These are phyloP conservation scores for Paracanthobrama guichenoti DNA, from an alignment of 2,113 vertebrate species.

Conservation along the genomic window DNA sequence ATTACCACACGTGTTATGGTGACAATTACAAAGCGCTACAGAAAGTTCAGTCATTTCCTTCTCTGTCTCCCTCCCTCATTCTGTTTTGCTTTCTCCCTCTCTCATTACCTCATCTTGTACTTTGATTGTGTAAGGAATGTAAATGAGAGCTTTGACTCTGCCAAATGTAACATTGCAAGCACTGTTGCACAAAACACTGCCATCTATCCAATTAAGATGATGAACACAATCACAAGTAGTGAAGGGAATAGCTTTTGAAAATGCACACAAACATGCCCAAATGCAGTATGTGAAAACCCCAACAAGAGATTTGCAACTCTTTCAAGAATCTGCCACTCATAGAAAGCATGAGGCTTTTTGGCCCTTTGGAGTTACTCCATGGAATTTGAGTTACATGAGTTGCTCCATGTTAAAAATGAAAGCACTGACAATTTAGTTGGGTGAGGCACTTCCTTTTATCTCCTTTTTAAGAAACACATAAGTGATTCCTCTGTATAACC, in stretches of 20 bases:
- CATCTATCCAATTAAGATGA: conserved; percentile 41
- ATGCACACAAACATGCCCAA: not conserved
- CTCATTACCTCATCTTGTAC: conserved; percentile 57
- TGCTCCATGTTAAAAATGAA: not conserved
- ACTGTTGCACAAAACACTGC: conserved; percentile 50
- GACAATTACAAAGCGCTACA: conserved; percentile 55
- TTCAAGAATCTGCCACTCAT: conserved; percentile 10
- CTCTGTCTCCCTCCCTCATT: conserved; percentile 36
- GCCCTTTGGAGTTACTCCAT: conserved; percentile 6
- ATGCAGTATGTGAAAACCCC: not conserved
- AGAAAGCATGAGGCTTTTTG: not conserved
- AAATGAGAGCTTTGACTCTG: conserved; percentile 55
- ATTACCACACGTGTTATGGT: conserved; percentile 54
- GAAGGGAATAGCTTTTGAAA: conserved; percentile 8
- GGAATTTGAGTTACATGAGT: conserved; percentile 4
- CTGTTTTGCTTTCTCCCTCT: conserved; percentile 57
- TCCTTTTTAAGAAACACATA: not conserved
- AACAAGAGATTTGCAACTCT: not conserved
- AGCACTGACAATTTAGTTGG: not conserved
- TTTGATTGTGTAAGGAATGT: conserved; percentile 58
- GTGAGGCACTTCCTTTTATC: not conserved
- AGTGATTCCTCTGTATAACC: not conserved
- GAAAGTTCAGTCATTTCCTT: conserved; percentile 40
- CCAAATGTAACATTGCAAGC: conserved; percentile 37
- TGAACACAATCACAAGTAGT: conserved; percentile 29